Base-by-base conservation (phyloP, 2,113 vertebrate genomes). In the Emydocephalus ijimae region DNA sequence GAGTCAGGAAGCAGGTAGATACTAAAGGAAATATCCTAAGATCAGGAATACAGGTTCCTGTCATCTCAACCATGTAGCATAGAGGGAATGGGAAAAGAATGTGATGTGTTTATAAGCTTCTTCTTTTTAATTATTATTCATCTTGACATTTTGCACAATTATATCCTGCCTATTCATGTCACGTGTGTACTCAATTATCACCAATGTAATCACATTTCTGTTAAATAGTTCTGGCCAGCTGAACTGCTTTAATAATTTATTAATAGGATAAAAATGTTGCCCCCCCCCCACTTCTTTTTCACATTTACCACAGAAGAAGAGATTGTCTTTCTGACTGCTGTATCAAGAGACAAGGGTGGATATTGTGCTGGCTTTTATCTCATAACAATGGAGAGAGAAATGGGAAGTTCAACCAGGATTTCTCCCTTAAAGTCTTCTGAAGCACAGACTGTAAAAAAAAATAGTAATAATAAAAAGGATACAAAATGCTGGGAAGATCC, bases 371-470 rank as follows among this genome's bases (percentile, higher is more conserved):
- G 10, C 23, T 91, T 94, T n/a, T 50, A 29, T 20, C 55, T 92
- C 87, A 89, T 24, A 52, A 89, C 50, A 74, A 57, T 85, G 64
- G 23, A 85, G 29, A 8, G 54, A 91, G 52, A 93, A n/a, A 29
- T 92, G 89, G 2, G 6, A 20, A 59, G 20, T 43, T 94, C 92
- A 91, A 5, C 12, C 50, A 89, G 93, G 88, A 95, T 92, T 94
- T 93, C 64, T 92, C 88, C 23, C n/a, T 74, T 74, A 26, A 89
- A 86, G 4, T 29, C 29, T 92, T 74, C 14, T 91, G 96, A 94
- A 93, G n/a, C n/a, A 34, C n/a, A 39, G n/a, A 18, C 69, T 34
- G 15, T 15, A 74, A 74, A 74, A 2, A 74, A 39, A 14, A 69
- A n/a, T 69, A 69, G 24, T 11, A 61, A 64, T 64, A 18, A 6